Percentiles rank a stretch among this genome's conserved stretches.
These are phyloP conservation scores for Myathropa florea DNA, from an alignment of 2,888 invertebrate species.

Conservation along the genomic window DNA sequence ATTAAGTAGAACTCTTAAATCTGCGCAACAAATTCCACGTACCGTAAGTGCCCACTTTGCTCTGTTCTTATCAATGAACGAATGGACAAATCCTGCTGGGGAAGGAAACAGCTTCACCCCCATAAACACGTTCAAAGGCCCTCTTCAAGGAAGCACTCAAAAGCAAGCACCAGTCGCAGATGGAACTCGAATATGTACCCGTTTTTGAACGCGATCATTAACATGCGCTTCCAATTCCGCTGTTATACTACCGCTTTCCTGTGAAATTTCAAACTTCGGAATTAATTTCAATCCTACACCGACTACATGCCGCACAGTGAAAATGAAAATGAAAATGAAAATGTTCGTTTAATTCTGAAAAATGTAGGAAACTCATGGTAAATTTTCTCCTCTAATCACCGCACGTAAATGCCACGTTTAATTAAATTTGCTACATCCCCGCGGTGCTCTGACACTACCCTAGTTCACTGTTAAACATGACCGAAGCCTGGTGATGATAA, in stretches of 20 bases:
- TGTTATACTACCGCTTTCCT: neutral
- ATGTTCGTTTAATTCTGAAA: neutral
- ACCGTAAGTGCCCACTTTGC: too few species aligned
- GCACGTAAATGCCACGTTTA: conserved; percentile 55
- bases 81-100: too few species aligned
- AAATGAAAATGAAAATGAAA: conserved; percentile 2
- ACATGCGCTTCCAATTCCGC: neutral
- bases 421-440: conserved; percentile 42
- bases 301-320: neutral
- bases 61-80: too few species aligned
- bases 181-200: neutral
- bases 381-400: conserved; percentile 33
- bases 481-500: neutral
- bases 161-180: neutral
- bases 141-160: neutral
- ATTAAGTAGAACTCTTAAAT: too few species aligned
- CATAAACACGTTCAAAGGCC: neutral
- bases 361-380: neutral
- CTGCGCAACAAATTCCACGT: too few species aligned
- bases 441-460: neutral
- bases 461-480: neutral
- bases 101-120: too few species aligned
- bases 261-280: neutral
- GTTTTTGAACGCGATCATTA: neutral
- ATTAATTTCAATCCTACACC: neutral